Conservation (phyloP, 2,888 invertebrate genomes). For the Tetanocera ferruginea region DNA sequence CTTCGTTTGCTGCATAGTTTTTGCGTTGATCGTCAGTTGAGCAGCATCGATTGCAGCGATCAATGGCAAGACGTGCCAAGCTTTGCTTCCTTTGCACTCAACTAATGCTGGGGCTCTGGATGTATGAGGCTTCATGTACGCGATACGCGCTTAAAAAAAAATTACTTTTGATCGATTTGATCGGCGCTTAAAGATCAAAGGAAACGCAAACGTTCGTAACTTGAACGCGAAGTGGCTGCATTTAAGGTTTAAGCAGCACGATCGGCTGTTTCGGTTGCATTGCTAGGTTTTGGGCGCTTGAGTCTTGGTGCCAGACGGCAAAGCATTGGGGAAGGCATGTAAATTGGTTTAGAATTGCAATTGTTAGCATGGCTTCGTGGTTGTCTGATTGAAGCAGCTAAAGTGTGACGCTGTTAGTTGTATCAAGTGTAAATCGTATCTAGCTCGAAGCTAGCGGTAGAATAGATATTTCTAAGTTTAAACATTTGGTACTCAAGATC, state of each 20-base stretch:
- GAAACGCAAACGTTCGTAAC: constrained; percentile 51
- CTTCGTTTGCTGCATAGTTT: background rate
- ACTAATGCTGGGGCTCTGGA: constrained; percentile 16
- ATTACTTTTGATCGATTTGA: constrained; percentile 70
- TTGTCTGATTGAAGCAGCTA: constrained; percentile 32
- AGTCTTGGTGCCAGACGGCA: background rate
- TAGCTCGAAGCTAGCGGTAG: constrained; percentile 12
- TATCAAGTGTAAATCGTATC: constrained; percentile 46
- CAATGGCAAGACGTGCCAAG: constrained; percentile 24
- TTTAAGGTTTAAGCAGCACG: constrained; percentile 49
- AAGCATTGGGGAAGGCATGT: constrained; percentile 14
- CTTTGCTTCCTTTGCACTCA: constrained; percentile 12
- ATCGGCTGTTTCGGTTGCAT: constrained; percentile 34
- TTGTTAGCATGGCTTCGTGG: constrained; percentile 6
- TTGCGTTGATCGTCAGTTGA: background rate
- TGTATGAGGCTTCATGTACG: constrained; percentile 50
- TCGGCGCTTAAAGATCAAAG: constrained; percentile 69
- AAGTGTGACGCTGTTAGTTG: constrained; percentile 46
- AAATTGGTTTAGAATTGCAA: constrained; percentile 37
- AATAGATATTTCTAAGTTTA: background rate
- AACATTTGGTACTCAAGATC: too few species aligned
- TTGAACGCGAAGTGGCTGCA: constrained; percentile 21
- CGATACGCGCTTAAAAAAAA: constrained; percentile 53
- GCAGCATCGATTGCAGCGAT: constrained; percentile 10
- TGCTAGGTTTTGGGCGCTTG: background rate